Evolutionary conservation across 2,113 vertebrate genomes (phyloP), one percentile per base, ranked within the genome.

Genomic region (Papio anubis): DNA sequence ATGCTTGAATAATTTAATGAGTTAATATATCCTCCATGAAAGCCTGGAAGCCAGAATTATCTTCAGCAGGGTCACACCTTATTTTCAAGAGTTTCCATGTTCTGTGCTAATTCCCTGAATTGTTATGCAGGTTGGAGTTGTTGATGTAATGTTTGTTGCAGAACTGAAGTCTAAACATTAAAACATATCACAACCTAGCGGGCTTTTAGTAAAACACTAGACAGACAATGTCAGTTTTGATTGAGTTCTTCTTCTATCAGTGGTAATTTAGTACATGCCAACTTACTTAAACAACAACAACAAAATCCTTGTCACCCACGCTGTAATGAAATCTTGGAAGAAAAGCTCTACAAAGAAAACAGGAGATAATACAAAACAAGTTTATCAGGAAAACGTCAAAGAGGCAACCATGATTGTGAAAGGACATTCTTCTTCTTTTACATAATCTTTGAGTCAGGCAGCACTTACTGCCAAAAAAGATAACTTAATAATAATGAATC

Each of bases 381-480:
- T 98, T 98, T 98, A 98, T 98, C 98, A 98, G 94, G 97, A 94
- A 95, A 97, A 95, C 0, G 94, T 97, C 98, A 97, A 94, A 95
- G 57, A 96, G 88, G 93, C 16, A 95, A 86, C 98, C 68, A 86
- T 48, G 93, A 97, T 55, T 95, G 94, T 81, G 94, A 96, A 96
- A 97, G 79, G 88, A 96, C 95, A 97, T 98, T 97, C 93, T 97
- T 98, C 93, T 97, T 97, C 97, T 86, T 97, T 85, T 75, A 93
- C 93, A 90, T 95, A 94, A 96, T 96, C 93, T 97, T 89, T 48
- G 52, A 96, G 95, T 70, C 93, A 87, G 82, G 93, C 81, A 25
- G 68, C 97, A 92, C 14, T 87, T 79, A 86, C 81, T 97, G 94
- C 95, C 96, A 93, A 94, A 96, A 97, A 81, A 95, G 85, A 97